These are phyloP conservation scores for Tridacna gigas DNA, from an alignment of 2,888 invertebrate species.

Conservation along the genomic window DNA sequence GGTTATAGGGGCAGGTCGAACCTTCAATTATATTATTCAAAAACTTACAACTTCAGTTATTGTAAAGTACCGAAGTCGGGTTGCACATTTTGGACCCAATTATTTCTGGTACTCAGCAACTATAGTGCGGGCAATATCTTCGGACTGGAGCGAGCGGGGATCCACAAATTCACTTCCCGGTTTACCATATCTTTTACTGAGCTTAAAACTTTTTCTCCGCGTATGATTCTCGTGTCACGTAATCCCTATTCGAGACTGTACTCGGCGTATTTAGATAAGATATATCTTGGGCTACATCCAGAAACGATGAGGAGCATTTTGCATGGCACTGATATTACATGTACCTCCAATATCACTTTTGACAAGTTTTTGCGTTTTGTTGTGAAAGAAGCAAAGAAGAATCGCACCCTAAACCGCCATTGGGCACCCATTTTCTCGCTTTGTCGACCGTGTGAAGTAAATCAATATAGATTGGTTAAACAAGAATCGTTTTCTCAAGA, in stretches of 20 bases:
- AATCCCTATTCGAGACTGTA: conserved; percentile 47
- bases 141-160: neutral
- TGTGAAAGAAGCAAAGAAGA: neutral
- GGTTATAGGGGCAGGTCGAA: neutral
- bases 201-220: neutral
- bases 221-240: conserved; percentile 42
- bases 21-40: conserved; percentile 1
- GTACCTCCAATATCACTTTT: conserved; percentile 31
- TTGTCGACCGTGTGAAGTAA: conserved; percentile 39
- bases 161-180: neutral
- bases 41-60: conserved; percentile 32
- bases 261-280: conserved; percentile 46
- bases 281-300: neutral
- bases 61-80: conserved; percentile 54
- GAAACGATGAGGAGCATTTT: neutral
- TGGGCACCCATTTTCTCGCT: conserved; percentile 48
- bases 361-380: conserved; percentile 40
- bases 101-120: conserved; percentile 27
- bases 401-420: conserved; percentile 21
- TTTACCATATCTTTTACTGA: neutral
- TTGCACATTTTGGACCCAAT: conserved; percentile 47
- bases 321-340: neutral
- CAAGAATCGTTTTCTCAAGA: conserved; percentile 52
- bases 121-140: conserved; percentile 9
- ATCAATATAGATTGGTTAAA: conserved; percentile 36